A percentile compares a stretch with the other conserved stretches of the same genome.
Conservation (phyloP, 1,140 invertebrate species). For the Drosophila miranda region DNA sequence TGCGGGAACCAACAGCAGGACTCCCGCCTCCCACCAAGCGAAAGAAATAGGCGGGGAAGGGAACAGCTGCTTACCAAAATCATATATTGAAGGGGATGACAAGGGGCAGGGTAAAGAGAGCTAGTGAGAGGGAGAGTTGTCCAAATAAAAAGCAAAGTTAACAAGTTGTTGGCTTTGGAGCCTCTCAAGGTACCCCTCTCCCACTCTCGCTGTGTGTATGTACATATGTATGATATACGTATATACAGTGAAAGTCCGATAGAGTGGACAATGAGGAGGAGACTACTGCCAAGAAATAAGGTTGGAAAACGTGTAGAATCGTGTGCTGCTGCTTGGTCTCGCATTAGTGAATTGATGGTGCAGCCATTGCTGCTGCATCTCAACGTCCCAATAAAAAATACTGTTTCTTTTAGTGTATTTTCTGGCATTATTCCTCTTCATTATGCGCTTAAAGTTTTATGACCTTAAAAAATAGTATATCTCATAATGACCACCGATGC, state of each 20-base stretch:
- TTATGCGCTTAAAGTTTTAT: too few relatives aligned
- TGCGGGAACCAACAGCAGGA: slow-evolving; percentile 29
- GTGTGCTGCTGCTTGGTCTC: too few relatives aligned
- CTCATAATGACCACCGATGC: too few relatives aligned
- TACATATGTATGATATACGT: slow-evolving; percentile 5
- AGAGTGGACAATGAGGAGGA: too few relatives aligned
- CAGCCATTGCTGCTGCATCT: too few relatives aligned
- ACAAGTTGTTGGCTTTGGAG: slow-evolving; percentile 66
- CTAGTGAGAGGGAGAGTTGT: slow-evolving; percentile 8
- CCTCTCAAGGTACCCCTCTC: slow-evolving; percentile 7
- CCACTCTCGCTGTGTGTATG: slow-evolving; percentile 1
- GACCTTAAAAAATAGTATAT: too few relatives aligned
- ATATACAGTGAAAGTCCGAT: slow-evolving; percentile 5
- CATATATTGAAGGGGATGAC: slow-evolving; percentile 10
- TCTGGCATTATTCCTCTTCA: too few relatives aligned
- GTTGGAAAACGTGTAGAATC: too few relatives aligned
- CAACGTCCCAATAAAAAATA: too few relatives aligned
- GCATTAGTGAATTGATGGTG: too few relatives aligned
- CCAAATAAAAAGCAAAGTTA: slow-evolving; percentile 77
- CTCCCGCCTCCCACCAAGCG: not conserved
- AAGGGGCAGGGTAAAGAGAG: not conserved
- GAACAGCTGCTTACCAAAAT: slow-evolving; percentile 61
- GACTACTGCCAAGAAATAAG: too few relatives aligned
- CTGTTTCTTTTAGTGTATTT: too few relatives aligned
- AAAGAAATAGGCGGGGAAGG: not conserved